Conservation (phyloP, 1,140 invertebrate genomes). For the Rhyacophila brunnea region DNA sequence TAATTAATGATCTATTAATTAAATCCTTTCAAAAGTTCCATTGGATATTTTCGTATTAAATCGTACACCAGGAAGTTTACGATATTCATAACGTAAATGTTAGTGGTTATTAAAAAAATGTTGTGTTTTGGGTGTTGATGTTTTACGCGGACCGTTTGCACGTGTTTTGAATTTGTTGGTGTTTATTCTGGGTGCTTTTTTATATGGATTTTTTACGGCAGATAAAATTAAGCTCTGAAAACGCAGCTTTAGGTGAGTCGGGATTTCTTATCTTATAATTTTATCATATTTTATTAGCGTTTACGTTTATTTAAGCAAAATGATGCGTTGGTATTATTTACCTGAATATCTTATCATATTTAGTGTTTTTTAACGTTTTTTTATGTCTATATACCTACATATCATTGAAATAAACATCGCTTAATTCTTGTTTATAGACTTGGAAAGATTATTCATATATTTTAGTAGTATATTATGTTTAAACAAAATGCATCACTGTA, state of each 20-base stretch:
- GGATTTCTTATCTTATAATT: conserved; percentile 1
- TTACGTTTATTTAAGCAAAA: background rate
- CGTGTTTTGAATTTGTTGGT: background rate
- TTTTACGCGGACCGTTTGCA: background rate
- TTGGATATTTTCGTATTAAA: no score
- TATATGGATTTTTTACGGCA: background rate
- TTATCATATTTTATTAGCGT: background rate
- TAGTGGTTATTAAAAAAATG: background rate
- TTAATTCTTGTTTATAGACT: no score
- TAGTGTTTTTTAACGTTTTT: no score
- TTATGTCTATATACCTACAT: no score
- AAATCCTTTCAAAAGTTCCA: no score
- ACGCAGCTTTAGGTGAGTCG: background rate
- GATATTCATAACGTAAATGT: background rate
- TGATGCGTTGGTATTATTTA: background rate
- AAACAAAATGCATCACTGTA: no score
- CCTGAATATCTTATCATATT: background rate
- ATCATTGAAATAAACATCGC: no score
- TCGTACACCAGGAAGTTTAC: background rate
- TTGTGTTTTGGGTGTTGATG: background rate
- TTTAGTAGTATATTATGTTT: no score
- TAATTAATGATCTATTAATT: no score
- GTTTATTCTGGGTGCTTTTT: conserved; percentile 1
- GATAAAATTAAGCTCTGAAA: background rate
- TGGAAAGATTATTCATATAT: no score